phyloP scores from a whole-genome alignment of 1,140 invertebrate genomes.

The Trichonephila clavata region DNA sequence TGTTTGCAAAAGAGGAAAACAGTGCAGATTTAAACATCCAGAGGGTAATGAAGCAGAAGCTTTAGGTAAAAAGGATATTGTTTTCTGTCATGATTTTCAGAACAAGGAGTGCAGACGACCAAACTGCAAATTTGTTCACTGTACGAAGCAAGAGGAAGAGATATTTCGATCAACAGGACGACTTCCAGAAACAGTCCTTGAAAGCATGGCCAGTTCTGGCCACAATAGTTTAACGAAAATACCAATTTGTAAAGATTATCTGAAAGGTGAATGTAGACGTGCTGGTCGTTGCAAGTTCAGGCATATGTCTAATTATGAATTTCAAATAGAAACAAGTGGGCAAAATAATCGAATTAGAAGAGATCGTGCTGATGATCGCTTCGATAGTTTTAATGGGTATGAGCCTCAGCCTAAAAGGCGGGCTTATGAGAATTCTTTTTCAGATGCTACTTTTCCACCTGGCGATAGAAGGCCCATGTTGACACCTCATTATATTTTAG shows the following conservation, averaged over 20 bases:
- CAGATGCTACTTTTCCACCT: constrained; percentile 43
- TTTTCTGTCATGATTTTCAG: constrained; percentile 93
- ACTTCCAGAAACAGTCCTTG: constrained; percentile 84
- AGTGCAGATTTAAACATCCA: constrained; percentile 88
- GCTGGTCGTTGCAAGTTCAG: constrained; percentile 83
- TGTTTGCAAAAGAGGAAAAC: constrained; percentile 88
- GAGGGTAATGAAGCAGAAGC: constrained; percentile 82
- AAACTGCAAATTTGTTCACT: constrained; percentile 89
- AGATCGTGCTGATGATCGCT: constrained; percentile 72
- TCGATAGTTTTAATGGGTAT: constrained; percentile 76
- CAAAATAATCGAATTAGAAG: constrained; percentile 35
- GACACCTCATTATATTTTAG: constrained; percentile 81
- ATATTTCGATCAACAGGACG: constrained; percentile 87
- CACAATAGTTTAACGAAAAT: constrained; percentile 76
- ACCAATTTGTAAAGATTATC: constrained; percentile 89
- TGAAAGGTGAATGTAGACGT: constrained; percentile 87
- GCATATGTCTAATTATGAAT: constrained; percentile 81
- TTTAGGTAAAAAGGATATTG: constrained; percentile 79
- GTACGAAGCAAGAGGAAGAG: constrained; percentile 88
- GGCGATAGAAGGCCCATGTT: constrained; percentile 64
- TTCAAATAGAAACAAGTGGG: constrained; percentile 77
- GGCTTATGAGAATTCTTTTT: constrained; percentile 57
- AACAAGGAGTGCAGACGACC: constrained; percentile 86
- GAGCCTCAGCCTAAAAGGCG: constrained; percentile 79
- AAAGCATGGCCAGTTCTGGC: constrained; percentile 78